A percentile compares a stretch with the other conserved stretches of the same genome.
Evolutionary conservation across 2,888 invertebrate genomes (phyloP).

Genomic region (Gordius sp.): DNA sequence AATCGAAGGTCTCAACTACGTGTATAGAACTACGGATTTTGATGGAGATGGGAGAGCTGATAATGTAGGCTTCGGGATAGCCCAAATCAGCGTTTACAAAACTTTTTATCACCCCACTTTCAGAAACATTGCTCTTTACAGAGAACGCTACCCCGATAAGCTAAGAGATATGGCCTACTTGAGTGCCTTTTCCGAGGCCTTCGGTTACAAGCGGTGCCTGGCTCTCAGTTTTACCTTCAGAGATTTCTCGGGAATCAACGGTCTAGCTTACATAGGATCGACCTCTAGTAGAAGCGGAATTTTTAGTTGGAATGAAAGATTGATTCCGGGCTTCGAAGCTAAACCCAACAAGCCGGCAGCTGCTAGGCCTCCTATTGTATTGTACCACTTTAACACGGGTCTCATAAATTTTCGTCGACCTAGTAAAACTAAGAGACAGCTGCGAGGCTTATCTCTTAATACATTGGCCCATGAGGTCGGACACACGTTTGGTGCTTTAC

Average conservation of each 20-base stretch:
- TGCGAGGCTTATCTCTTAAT: background rate
- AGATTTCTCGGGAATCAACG: constrained; percentile 10
- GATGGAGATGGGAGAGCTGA: background rate
- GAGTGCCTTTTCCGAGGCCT: background rate
- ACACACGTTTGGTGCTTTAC: constrained; percentile 95
- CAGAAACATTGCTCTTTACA: background rate
- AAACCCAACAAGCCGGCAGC: background rate
- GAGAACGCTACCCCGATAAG: background rate
- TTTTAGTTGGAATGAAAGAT: background rate
- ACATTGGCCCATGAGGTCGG: constrained; percentile 96
- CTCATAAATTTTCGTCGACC: background rate
- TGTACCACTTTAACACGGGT: background rate
- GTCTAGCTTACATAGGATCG: background rate
- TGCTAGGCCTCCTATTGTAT: background rate
- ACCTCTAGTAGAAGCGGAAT: background rate
- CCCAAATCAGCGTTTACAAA: background rate
- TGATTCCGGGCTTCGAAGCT: background rate
- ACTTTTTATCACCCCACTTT: background rate
- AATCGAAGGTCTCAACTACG: background rate
- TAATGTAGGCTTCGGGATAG: background rate
- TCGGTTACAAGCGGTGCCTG: constrained; percentile 7
- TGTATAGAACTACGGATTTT: constrained; percentile 5
- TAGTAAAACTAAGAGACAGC: background rate
- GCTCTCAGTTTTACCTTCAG: constrained; percentile 4
- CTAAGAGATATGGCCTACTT: background rate